Conservation (phyloP, 2,797 vertebrate genomes). For the Poeciliopsis infans region DNA sequence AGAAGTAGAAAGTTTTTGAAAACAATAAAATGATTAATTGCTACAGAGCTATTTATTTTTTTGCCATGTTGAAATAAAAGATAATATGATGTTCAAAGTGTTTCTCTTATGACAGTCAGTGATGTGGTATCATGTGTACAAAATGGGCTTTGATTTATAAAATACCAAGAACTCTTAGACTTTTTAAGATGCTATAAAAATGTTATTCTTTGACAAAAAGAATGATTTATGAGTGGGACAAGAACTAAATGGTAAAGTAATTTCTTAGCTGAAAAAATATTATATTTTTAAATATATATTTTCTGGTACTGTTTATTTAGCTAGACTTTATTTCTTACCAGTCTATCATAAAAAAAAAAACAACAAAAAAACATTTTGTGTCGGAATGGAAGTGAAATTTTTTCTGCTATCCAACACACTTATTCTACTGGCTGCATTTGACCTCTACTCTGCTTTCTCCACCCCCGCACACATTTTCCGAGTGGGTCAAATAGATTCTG, state of each 20-base stretch:
- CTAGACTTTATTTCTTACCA: neutral
- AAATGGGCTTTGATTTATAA: too few relatives aligned
- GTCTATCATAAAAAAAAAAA: neutral
- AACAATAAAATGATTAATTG: neutral
- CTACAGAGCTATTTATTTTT: neutral
- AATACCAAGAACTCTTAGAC: too few relatives aligned
- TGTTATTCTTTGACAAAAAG: too few relatives aligned
- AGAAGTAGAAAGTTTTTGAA: neutral
- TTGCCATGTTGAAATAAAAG: too few relatives aligned
- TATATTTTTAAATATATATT: neutral
- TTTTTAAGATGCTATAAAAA: too few relatives aligned
- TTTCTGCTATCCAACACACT: slow-evolving; percentile 9
- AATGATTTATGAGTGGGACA: too few relatives aligned
- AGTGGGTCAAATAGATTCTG: slow-evolving; percentile 34
- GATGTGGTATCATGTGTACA: neutral
- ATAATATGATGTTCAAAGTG: neutral
- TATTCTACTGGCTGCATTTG: slow-evolving; percentile 12
- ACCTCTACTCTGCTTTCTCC: slow-evolving; percentile 5
- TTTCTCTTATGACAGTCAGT: neutral
- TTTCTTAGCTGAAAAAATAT: neutral
- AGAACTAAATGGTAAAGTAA: neutral
- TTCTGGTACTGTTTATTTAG: neutral
- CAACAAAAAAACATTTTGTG: neutral
- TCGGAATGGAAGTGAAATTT: neutral
- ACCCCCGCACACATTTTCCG: slow-evolving; percentile 6